Base-by-base conservation (phyloP, 1,140 invertebrate species). In the Euschistus heros region DNA sequence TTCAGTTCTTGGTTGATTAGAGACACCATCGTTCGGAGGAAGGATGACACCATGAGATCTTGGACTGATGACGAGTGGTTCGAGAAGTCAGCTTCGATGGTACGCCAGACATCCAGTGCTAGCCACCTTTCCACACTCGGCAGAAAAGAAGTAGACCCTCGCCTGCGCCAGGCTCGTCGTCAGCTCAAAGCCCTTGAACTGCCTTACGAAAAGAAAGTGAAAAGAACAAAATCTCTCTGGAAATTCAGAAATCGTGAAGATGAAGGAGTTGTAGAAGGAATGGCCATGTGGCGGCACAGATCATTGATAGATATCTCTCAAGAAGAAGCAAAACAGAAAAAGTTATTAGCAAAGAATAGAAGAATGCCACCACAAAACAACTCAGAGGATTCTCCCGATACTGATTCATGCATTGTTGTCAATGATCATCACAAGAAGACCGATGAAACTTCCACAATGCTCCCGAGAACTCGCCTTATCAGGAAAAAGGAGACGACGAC, bases 281-380 rank as follows among this genome's bases (percentile, higher is more conserved):
- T 91, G 89, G 84, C 87, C 0, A 74, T 91, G 17, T 91, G 89
- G 89, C 84, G 86, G 72, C 89, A 91, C 73, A 77, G 87, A n/a
- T 89, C 89, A 61, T 77, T 91, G 50, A 87, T 91, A 0, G 86
- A 88, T 77, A 81, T 82, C 70, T 70, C 80, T 77, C 73, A 75
- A 79, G 74, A 75, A 76, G 78, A 54, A 14, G 54, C 18, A 17
- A 62, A 24, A 27, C n/a, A 10, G 60, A 64, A 55, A 20, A 64
- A 55, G 63, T 18, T 27, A 26, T 30, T 14, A 3, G 30, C 50
- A 60, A 30, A 22, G 33, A 64, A 20, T 44, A 54, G 26, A 62
- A 68, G 54, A 63, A 68, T 15, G 15, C 54, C 54, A 24, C 54
- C 54, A 4, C 54, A 17, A 22, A 26, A 67, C 18, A 63, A 69